These are phyloP conservation scores for Synanthedon vespiformis DNA, from an alignment of 2,888 invertebrate genomes.

Conservation along the genomic window DNA sequence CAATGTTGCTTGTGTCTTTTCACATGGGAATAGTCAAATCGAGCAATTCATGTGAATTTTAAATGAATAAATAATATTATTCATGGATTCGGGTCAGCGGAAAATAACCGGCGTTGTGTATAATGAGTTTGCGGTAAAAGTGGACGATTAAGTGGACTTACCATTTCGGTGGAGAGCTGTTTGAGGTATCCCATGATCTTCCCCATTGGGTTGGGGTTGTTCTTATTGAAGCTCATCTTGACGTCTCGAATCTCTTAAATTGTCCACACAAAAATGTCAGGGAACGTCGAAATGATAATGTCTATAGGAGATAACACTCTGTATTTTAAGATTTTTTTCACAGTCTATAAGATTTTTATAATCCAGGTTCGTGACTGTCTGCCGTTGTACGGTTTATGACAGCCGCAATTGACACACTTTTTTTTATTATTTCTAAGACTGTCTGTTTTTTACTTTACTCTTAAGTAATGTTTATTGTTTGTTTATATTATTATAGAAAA, in stretches of 20 bases:
- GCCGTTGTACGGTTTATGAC: constrained; percentile 19
- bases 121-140: neutral
- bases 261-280: constrained; percentile 26
- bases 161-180: constrained; percentile 66
- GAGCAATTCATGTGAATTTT: neutral
- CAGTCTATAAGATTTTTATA: constrained; percentile 32
- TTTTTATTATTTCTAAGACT: constrained; percentile 13
- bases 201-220: constrained; percentile 63
- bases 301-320: constrained; percentile 42
- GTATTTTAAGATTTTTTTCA: constrained; percentile 30
- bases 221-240: constrained; percentile 68
- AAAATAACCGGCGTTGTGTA: constrained; percentile 7
- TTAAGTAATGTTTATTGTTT: constrained; percentile 9
- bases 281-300: constrained; percentile 60
- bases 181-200: constrained; percentile 64
- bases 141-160: constrained; percentile 10
- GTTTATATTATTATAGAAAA: constrained; percentile 18
- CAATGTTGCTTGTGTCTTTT: too few species aligned
- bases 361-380: constrained; percentile 53
- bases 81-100: constrained; percentile 11
- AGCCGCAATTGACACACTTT: constrained; percentile 40
- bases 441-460: constrained; percentile 8
- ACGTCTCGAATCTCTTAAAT: constrained; percentile 16
- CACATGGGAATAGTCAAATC: neutral
- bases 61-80: constrained; percentile 6